Evolutionary conservation across 1,140 invertebrate species (phyloP), one percentile per base, ranked within the genome.

Genomic region (Atta texana): DNA sequence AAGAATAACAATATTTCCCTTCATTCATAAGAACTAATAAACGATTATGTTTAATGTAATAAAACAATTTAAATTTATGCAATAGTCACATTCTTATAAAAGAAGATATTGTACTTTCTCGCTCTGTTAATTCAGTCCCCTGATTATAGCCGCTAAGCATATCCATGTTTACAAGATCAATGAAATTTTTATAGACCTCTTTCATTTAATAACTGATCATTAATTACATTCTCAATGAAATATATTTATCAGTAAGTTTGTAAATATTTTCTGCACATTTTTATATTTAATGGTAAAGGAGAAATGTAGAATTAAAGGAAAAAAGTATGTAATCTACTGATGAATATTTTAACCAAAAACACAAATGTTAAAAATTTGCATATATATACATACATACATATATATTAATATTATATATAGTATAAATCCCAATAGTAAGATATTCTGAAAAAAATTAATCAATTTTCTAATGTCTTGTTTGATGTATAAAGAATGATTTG

Each of bases 211-310:
- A 66, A 64, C 6, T n/a, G 4, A 49, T 3, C 5, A 3, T 3
- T 12, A n/a, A 76, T 31, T 64, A 18, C 0, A 77, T 44, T 10
- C 53, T 66, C 21, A 12, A 31, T 77, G 2, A 49, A 34, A 16
- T 34, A 64, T 16, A 12, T 6, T 78, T 10, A 64, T 53, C 24
- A 24, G 28, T 34, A 77, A 75, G 61, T 34, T 53, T 66, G 61
- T 78, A 78, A 31, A 51, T 78, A 75, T 74, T 75, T 75, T 84
- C 51, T 66, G 49, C 21, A 84, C 0, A 75, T 69, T 72, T 66
- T 68, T 24, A 64, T 57, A 66, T 55, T 55, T 72, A 82, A n/a
- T 74, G 21, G n/a, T 55, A 63, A 14, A 53, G 4, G 16, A 72
- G 39, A 72, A 66, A 8, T 55, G 18, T n/a, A 14, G 34, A 44